phyloP scores from a whole-genome alignment of 2,113 vertebrate genomes.

The Zootoca vivipara region DNA sequence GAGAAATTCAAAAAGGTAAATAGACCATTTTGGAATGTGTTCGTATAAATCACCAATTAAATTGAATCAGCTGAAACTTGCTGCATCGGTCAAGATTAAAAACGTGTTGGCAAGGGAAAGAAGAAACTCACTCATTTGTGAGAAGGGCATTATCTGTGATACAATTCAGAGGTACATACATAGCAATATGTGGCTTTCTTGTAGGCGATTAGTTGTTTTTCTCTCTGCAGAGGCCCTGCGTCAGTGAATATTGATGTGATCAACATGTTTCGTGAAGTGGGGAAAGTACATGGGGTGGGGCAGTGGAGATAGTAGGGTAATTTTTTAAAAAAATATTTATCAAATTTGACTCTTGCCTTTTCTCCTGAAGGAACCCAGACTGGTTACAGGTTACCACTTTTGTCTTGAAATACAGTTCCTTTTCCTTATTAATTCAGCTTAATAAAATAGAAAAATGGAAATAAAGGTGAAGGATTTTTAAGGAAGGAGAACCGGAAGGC shows the following conservation, averaged over 20 bases:
- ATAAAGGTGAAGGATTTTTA: background rate
- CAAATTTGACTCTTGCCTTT: too few relatives aligned
- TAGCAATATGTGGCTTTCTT: background rate
- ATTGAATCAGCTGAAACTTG: conserved; percentile 4
- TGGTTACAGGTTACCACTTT: conserved; percentile 34
- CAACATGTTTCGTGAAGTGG: conserved; percentile 40
- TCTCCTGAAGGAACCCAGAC: too few relatives aligned
- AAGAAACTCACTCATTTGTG: background rate
- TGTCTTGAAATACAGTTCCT: conserved; percentile 40
- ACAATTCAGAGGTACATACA: background rate
- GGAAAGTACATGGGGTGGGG: conserved; percentile 25
- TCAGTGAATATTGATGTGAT: conserved; percentile 46
- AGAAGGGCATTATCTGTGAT: background rate
- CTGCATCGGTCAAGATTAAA: background rate
- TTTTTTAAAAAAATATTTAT: too few relatives aligned
- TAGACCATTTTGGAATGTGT: background rate
- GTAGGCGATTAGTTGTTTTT: conserved; percentile 12
- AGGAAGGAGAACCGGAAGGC: conserved; percentile 16
- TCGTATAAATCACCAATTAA: background rate
- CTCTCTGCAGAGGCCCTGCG: background rate
- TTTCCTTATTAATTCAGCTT: background rate
- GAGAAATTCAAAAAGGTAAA: background rate
- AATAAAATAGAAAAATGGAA: conserved; percentile 9
- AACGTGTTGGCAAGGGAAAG: background rate
- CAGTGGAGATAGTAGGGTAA: background rate